Conservation (phyloP, 2,797 vertebrate species). For the Nyctalus aviator region DNA sequence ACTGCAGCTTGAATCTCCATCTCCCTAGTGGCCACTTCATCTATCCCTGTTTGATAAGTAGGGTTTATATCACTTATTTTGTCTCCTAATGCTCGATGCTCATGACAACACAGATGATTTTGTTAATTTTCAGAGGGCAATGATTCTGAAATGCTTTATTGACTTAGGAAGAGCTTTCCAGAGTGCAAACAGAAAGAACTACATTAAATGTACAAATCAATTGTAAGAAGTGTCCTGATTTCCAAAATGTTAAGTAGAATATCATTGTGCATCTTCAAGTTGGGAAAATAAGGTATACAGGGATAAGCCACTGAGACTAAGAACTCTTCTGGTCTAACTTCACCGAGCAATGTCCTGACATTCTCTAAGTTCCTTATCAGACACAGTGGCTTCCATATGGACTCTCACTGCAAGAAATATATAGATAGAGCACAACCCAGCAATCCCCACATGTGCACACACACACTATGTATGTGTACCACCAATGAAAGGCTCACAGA, state of each 20-base stretch:
- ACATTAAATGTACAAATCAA: not conserved
- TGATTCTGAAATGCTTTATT: not conserved
- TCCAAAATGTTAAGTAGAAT: not conserved
- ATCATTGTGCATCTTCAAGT: fast-evolving
- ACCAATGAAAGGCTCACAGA: not conserved
- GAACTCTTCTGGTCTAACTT: not conserved
- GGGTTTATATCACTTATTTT: not conserved
- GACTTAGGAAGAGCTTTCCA: constrained; percentile 27
- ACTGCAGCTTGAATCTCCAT: not conserved
- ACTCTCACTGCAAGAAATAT: not conserved
- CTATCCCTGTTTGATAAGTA: not conserved
- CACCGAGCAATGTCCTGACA: fast-evolving
- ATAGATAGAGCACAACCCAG: fast-evolving
- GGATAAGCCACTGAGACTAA: not conserved
- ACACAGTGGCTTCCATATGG: not conserved
- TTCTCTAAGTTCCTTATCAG: fast-evolving
- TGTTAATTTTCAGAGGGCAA: not conserved
- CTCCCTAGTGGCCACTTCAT: too few relatives aligned
- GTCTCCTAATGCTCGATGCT: fast-evolving
- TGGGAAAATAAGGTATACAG: not conserved
- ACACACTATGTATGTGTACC: fast-evolving
- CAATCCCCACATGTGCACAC: fast-evolving
- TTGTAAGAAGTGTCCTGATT: not conserved
- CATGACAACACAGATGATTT: not conserved
- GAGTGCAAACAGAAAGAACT: not conserved